Base-by-base conservation (phyloP, 2,888 invertebrate species). In the Bellardia bayeri region DNA sequence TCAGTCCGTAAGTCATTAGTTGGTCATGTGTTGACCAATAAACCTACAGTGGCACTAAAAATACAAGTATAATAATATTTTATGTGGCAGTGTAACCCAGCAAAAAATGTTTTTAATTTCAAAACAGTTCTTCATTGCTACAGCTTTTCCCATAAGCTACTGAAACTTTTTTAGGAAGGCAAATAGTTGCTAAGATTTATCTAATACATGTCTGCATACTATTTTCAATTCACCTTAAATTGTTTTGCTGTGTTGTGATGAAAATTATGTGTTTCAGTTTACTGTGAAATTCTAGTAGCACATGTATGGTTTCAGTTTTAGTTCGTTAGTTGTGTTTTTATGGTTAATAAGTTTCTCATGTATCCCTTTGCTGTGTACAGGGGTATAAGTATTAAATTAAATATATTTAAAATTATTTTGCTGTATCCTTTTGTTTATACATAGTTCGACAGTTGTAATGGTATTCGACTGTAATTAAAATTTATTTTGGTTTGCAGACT, bases 1-100 rank as follows among this genome's bases (percentile, higher is more conserved):
- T 23, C 23, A 23, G 23, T 23, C 2, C 3, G 23, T 23, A 4
- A n/a, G 45, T 51, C 16, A 23, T 42, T 66, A 45, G 16, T 45
- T 66, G 71, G 71, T 23, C 71, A 72, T 42, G 13, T 72, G 42
- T 58, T 72, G 72, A 42, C 58, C 72, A 58, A 30, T 58, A 72
- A 58, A 68, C 42, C 56, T 58, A n/a, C 30, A 72, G 8, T 30
- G 72, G 42, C 58, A 58, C 7, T 30, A 45, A 42, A 30, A 68
- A 7, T 49, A 68, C 30, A 49, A 49, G 5, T 13, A 61, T 61
- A 11, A 14, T 61, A 30, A 11, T 61, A 14, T 13, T 33, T 61
- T 33, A 61, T 61, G 33, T 61, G 61, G 1, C 11, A 61, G 14
- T 33, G 7, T 13, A 30, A 58, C 14, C 3, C 56, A 30, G 23